A percentile compares a stretch with the other conserved stretches of the same genome.
Evolutionary conservation across 2,797 vertebrate genomes (phyloP).

Genomic region (Ambastaia sidthimunki): DNA sequence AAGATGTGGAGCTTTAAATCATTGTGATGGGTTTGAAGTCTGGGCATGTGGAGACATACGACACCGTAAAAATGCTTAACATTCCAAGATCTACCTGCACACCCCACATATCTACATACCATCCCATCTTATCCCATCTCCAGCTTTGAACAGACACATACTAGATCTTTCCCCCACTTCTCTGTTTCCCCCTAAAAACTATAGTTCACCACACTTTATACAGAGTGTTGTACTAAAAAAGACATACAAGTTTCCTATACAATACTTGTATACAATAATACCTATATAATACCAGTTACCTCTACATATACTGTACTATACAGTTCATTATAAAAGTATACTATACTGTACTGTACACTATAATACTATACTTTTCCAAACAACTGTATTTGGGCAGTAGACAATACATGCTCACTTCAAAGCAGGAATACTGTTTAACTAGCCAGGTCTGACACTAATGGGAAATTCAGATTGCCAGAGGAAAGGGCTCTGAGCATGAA

Average conservation of each 20-base stretch:
- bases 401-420: background rate
- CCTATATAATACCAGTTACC: too few relatives aligned
- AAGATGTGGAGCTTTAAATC: background rate
- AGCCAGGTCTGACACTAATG: background rate
- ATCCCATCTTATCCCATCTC: background rate
- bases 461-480: background rate
- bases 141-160: background rate
- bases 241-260: too few relatives aligned
- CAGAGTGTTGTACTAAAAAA: too few relatives aligned
- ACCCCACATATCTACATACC: background rate
- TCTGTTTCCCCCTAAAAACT: background rate
- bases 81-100: conserved; percentile 7
- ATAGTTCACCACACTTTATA: background rate
- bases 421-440: background rate
- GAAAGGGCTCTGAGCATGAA: background rate
- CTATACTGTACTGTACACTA: too few relatives aligned
- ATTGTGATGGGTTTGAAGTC: background rate
- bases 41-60: conserved; percentile 8
- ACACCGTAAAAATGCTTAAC: conserved; percentile 4
- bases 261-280: too few relatives aligned
- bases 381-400: background rate
- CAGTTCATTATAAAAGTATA: too few relatives aligned
- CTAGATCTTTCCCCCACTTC: background rate
- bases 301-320: too few relatives aligned
- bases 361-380: background rate